A percentile compares a stretch with the other conserved stretches of the same genome.
Conservation (phyloP, 2,888 invertebrate species). For the Chymomyza procnemis region DNA sequence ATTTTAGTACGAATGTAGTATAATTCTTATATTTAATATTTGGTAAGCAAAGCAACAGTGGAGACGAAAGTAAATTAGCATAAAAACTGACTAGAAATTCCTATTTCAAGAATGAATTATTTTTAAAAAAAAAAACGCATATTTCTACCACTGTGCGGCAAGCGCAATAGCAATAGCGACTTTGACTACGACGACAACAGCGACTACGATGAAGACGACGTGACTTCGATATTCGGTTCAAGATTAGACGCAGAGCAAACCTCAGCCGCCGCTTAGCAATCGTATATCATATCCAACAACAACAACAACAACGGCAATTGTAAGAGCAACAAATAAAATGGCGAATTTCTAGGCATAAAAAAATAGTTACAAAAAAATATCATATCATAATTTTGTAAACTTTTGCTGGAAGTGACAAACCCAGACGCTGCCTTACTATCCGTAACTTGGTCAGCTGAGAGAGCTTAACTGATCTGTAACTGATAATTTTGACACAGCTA, state of each 20-base stretch:
- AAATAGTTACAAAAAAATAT: constrained; percentile 10
- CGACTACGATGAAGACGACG: constrained; percentile 42
- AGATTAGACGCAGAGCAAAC: constrained; percentile 61
- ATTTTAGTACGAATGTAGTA: no score
- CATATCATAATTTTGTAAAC: constrained; percentile 48
- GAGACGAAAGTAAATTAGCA: no score
- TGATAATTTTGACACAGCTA: constrained; percentile 22
- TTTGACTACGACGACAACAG: constrained; percentile 6
- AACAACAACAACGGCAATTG: not conserved
- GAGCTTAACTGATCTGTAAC: not conserved
- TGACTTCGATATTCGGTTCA: constrained; percentile 70
- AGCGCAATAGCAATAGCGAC: constrained; percentile 1
- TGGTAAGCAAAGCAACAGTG: no score
- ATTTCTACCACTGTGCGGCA: not conserved
- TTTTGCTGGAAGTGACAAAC: not conserved
- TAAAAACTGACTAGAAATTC: no score
- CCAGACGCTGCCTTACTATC: not conserved
- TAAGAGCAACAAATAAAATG: constrained; percentile 1
- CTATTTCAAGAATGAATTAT: no score
- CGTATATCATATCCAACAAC: constrained; percentile 37
- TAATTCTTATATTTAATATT: no score
- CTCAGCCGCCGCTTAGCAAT: constrained; percentile 1
- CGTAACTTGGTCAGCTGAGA: constrained; percentile 1
- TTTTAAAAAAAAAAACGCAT: not conserved
- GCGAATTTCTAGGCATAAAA: not conserved